Conservation (phyloP, 2,113 vertebrate species). For the Upupa epops region DNA sequence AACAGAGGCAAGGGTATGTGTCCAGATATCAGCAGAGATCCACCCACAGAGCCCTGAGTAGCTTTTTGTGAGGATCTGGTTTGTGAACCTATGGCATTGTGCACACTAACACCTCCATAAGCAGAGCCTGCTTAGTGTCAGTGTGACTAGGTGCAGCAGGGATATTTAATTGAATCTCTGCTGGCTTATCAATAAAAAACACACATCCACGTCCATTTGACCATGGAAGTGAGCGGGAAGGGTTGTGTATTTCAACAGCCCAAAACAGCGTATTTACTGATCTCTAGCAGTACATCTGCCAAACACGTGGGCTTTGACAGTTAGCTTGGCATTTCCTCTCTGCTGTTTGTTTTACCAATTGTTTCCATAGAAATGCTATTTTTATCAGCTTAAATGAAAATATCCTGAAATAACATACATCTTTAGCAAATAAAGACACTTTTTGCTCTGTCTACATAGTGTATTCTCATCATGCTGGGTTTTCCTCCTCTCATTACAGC, state of each 20-base stretch:
- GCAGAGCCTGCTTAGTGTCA: not conserved
- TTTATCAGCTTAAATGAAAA: not conserved
- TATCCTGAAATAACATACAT: constrained; percentile 5
- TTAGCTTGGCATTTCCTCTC: constrained; percentile 19
- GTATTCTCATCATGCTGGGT: not conserved
- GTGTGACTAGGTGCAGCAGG: not conserved
- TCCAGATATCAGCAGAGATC: not conserved
- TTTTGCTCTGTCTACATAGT: not conserved
- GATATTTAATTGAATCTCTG: not conserved
- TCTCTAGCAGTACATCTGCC: not conserved
- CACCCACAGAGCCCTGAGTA: not conserved
- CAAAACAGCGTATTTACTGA: constrained; percentile 26
- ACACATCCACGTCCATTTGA: not conserved
- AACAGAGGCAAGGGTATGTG: rapidly evolving
- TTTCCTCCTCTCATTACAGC: not conserved
- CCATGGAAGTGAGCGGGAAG: not conserved
- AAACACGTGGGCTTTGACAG: not conserved
- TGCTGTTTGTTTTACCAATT: constrained; percentile 8
- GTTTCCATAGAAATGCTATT: constrained; percentile 47
- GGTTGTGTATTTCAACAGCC: not conserved
- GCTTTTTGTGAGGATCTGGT: not conserved
- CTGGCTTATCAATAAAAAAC: not conserved
- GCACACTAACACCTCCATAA: not conserved
- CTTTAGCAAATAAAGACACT: constrained; percentile 14
- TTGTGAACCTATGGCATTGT: not conserved